Evolutionary conservation across 1,140 invertebrate species (phyloP).

Genomic region (Drosophila repletoides): DNA sequence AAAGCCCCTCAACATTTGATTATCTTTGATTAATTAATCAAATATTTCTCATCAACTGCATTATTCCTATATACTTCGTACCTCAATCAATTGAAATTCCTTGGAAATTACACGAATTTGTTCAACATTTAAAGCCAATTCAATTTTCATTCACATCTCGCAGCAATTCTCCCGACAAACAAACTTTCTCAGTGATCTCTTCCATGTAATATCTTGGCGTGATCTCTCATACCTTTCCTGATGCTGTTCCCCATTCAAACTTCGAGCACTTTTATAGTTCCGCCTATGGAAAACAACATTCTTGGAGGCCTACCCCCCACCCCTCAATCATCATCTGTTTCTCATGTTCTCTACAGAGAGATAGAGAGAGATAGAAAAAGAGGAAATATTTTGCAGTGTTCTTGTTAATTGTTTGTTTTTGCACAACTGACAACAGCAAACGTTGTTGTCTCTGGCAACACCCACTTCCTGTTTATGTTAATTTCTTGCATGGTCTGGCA

Average conservation of each 20-base stretch:
- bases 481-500: constrained; percentile 53
- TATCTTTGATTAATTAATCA: too few species aligned
- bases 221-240: background rate
- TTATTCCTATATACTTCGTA: too few species aligned
- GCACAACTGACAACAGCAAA: constrained; percentile 7
- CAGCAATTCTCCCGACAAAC: background rate
- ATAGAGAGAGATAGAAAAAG: too few species aligned
- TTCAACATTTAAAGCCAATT: too few species aligned
- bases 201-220: background rate
- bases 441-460: constrained; percentile 25
- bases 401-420: constrained; percentile 50
- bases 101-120: too few species aligned
- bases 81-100: too few species aligned
- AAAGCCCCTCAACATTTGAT: too few species aligned
- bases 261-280: background rate
- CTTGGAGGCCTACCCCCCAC: background rate
- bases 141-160: constrained; percentile 3
- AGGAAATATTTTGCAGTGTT: constrained; percentile 27
- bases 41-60: too few species aligned
- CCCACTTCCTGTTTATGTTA: constrained; percentile 64
- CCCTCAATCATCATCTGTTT: constrained; percentile 20
- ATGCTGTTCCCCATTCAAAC: background rate
- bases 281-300: background rate
- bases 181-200: constrained; percentile 1
- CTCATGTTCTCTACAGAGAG: constrained; percentile 12